These are phyloP conservation scores for Pollenia angustigena DNA, from an alignment of 2,888 invertebrate genomes.

Conservation along the genomic window DNA sequence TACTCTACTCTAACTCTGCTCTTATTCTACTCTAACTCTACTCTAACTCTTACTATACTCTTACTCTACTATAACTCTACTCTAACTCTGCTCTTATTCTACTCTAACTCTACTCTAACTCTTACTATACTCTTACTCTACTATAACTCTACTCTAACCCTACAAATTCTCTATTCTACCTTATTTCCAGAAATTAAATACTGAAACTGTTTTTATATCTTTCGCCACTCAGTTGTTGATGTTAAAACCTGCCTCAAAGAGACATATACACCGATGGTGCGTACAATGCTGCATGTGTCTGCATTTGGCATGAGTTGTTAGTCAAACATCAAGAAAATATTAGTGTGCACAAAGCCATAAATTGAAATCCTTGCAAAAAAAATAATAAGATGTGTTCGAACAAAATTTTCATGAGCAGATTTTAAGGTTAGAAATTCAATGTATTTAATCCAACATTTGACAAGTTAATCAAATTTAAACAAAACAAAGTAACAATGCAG, in stretches of 20 bases:
- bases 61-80: too few relatives aligned
- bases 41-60: too few relatives aligned
- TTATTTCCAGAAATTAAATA: too few relatives aligned
- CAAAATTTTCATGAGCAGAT: slow-evolving; percentile 50
- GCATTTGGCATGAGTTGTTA: slow-evolving; percentile 42
- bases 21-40: too few relatives aligned
- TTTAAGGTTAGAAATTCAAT: slow-evolving; percentile 67
- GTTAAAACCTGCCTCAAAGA: background rate
- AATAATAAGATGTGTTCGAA: background rate
- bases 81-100: too few relatives aligned
- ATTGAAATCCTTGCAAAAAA: slow-evolving; percentile 55
- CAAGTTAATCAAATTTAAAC: slow-evolving; percentile 14
- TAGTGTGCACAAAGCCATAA: slow-evolving; percentile 43
- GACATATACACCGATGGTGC: background rate
- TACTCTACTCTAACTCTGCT: too few relatives aligned
- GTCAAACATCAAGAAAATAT: slow-evolving; percentile 1
- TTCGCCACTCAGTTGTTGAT: too few relatives aligned
- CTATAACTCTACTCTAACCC: too few relatives aligned
- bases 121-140: too few relatives aligned
- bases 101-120: too few relatives aligned
- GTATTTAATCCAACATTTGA: slow-evolving; percentile 49
- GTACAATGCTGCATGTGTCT: slow-evolving; percentile 24
- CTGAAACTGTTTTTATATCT: too few relatives aligned
- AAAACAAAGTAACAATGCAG: slow-evolving; percentile 20
- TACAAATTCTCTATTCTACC: too few relatives aligned